Evolutionary conservation across 2,797 vertebrate genomes (phyloP), one percentile per base, ranked within the genome.

Genomic region (Spheniscus humboldti): DNA sequence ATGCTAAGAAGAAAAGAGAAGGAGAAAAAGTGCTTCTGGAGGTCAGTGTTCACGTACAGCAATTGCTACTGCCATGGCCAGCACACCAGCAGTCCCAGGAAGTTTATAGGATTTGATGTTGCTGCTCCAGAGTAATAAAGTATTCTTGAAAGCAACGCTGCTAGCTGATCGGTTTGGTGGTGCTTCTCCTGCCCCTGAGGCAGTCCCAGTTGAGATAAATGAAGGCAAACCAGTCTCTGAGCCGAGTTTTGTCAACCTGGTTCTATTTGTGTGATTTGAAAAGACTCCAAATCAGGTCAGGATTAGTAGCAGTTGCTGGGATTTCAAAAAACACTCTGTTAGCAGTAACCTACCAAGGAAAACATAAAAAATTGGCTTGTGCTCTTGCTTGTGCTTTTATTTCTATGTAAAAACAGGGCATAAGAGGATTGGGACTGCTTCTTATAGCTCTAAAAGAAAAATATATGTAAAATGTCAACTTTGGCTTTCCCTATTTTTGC

Each of bases 231-330:
- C 41, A 50, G 60, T 18, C 55, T 72, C 86, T 76, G n/a, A 86
- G 76, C 59, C n/a, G 60, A 82, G 69, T 16, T 83, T 92, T 87
- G 73, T 90, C 85, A 83, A 78, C 62, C 69, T 88, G 76, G 47
- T 88, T 95, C 95, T 81, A 62, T 84, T 30, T 77, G 60, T 74
- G 60, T 71, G 66, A 47, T 93, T 93, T 94, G 86, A 94, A 83
- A 88, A 86, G 35, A 63, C 63, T 81, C 73, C 76, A 94, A 43
- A 88, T 88, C 57, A 92, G 95, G 87, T 89, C 81, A 92, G 69
- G 52, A 97, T 90, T 72, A 89, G 84, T 18, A 89, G 75, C 47
- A 55, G 64, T 90, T 80, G 10, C 68, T 55, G 60, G 53, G 55
- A 85, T 93, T 95, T 73, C 4, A 88, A 88, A 93, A 94, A 83